These are phyloP conservation scores for Phoeniculus purpureus DNA, from an alignment of 2,797 vertebrate species.

Conservation along the genomic window DNA sequence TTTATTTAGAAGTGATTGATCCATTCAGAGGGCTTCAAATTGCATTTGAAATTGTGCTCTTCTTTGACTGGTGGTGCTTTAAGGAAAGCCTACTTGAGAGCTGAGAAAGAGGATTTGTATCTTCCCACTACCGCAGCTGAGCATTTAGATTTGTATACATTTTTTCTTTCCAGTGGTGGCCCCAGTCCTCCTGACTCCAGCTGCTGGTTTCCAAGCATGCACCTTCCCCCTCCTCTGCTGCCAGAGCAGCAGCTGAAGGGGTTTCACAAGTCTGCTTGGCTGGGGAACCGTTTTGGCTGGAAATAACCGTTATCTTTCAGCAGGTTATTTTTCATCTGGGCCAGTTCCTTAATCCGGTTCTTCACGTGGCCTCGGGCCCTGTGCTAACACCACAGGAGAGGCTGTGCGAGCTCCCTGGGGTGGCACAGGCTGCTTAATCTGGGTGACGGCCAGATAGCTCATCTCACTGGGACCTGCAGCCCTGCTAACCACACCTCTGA, in stretches of 20 bases:
- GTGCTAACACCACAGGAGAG: neutral
- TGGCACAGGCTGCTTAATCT: neutral
- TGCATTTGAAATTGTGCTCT: slow-evolving; percentile 50
- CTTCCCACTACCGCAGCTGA: slow-evolving; percentile 17
- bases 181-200: slow-evolving; percentile 19
- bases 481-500: neutral
- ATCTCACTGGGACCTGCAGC: neutral
- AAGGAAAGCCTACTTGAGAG: neutral
- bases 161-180: neutral
- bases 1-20: slow-evolving; percentile 64
- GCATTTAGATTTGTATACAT: slow-evolving; percentile 29
- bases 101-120: slow-evolving; percentile 50
- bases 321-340: neutral
- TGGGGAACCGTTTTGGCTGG: neutral
- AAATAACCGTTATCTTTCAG: neutral
- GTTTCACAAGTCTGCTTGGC: neutral
- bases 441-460: neutral
- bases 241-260: neutral
- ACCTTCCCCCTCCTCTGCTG: neutral
- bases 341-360: neutral
- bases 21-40: slow-evolving; percentile 62
- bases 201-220: slow-evolving; percentile 1
- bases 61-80: slow-evolving; percentile 44
- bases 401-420: neutral
- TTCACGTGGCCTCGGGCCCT: fast-evolving